Evolutionary conservation across 2,113 vertebrate genomes (phyloP), one percentile per base, ranked within the genome.

Genomic region (Marmota flaviventris): DNA sequence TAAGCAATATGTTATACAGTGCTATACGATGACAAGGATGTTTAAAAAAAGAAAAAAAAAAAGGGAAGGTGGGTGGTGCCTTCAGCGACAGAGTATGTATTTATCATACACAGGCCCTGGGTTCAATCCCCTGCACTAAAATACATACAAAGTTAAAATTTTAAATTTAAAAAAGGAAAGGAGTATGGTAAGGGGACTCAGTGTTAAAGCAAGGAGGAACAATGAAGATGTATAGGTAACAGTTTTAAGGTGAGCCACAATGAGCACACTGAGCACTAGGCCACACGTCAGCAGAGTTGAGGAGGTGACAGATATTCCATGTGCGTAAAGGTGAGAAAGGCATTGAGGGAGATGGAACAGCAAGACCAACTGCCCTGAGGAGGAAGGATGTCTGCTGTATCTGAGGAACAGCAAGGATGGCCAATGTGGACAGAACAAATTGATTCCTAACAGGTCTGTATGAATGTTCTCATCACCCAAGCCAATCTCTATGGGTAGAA

Each of bases 1-100:
- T 53, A 69, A 97, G 87, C 1, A 65, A 90, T 86, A 96, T 39
- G 77, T 34, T 70, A 83, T 20, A 34, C 53, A 85, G 29, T 88
- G 25, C 29, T 90, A 84, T 70, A 77, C 53, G 27, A 13, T 63
- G 39, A n/a, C 32, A 37, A 69, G 8, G 58, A 0, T 63, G 22
- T 29, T 75, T 17, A 51, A 53, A 53, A 53, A 53, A 53, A 22
- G 4, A 22, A 58, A 6, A 82, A 6, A 82, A 29, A 56, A 65
- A 61, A 70, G 0, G 11, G 76, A 51, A 86, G 24, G 22, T 39
- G 14, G 1, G 17, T 1, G 16, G 11, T 42, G 51, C 17, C 56
- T 58, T 58, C 37, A 42, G 1, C 22, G 70, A n/a, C 42, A 42
- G 37, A 37, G 25, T 14, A 9, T 1, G 4, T 69, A 32, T 32